phyloP scores from a whole-genome alignment of 1,140 invertebrate genomes.

The Daktulosphaira vitifoliae region DNA sequence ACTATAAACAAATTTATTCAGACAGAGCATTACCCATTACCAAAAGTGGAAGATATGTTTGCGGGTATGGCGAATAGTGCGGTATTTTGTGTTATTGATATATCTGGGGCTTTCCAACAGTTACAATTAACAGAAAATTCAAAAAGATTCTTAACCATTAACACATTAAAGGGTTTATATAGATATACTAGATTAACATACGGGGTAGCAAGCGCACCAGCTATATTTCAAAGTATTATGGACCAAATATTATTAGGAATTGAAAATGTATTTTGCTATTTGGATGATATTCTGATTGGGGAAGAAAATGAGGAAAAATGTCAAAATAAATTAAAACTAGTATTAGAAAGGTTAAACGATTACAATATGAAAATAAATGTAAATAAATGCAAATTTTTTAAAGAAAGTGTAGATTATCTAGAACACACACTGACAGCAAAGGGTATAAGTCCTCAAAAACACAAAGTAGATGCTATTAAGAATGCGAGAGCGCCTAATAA shows the following conservation, averaged over 20 bases:
- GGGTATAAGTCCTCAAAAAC: too few species aligned
- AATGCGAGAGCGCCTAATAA: constrained; percentile 41
- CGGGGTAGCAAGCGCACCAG: constrained; percentile 15
- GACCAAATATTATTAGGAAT: constrained; percentile 27
- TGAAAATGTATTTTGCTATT: constrained; percentile 18
- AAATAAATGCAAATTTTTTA: too few species aligned
- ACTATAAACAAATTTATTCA: constrained; percentile 42
- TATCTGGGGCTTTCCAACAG: constrained; percentile 43
- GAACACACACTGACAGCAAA: too few species aligned
- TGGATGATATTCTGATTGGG: constrained; percentile 30
- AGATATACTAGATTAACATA: constrained; percentile 12
- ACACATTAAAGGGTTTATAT: constrained; percentile 24
- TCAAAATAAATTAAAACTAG: background rate
- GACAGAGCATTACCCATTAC: constrained; percentile 41
- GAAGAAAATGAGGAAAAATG: background rate
- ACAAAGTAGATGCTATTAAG: constrained; percentile 42
- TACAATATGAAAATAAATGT: too few species aligned
- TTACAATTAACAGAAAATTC: constrained; percentile 27
- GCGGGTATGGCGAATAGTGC: constrained; percentile 39
- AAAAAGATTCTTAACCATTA: background rate
- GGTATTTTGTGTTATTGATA: constrained; percentile 42
- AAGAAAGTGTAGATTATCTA: too few species aligned
- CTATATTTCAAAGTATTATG: constrained; percentile 25
- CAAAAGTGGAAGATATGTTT: constrained; percentile 41
- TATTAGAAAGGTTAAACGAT: too few species aligned